Base-by-base conservation (phyloP, 2,113 vertebrate species). In the Peromyscus polionotus region DNA sequence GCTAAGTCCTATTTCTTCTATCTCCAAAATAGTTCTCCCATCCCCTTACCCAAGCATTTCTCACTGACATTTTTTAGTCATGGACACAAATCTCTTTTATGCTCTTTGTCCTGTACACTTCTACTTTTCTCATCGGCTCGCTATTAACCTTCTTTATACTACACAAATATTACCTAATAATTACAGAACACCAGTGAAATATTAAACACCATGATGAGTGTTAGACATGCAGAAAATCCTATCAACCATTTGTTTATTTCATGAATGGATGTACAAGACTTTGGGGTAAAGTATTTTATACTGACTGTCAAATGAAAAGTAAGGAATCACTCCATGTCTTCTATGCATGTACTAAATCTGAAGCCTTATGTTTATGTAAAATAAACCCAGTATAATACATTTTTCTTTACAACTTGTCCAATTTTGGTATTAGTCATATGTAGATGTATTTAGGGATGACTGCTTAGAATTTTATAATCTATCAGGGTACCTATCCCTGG, bases 291-390 rank as follows among this genome's bases (percentile, higher is more conserved):
- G 26, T 54, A 75, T 70, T 93, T 94, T 79, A 68, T 86, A 84
- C 31, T 79, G 36, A 6, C n/a, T 88, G 68, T 22, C 59, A 94
- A 61, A 13, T 54, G 5, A 95, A 94, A 72, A 73, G 51, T 20
- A 48, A 95, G 17, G 19, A 83, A 84, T 61, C 84, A 67, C 90
- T 57, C 39, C 51, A 59, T 22, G 9, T 42, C n/a, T 73, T 73
- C 28, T 68, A 28, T 67, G 57, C 33, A 77, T 17, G 75, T 88
- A 36, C 42, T 92, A 77, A 73, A 39, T 9, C 61, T 45, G n/a
- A 95, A 81, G 26, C 22, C 33, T n/a, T 86, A 77, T n/a, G 87
- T 95, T 90, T 33, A 87, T 7, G 48, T 51, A 70, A 93, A 95
- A 39, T 14, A 86, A 85, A 65, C 0, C 9, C n/a, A 12, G 31